Conservation (phyloP, 2,113 vertebrate species). For the Apodemus speciosus region DNA sequence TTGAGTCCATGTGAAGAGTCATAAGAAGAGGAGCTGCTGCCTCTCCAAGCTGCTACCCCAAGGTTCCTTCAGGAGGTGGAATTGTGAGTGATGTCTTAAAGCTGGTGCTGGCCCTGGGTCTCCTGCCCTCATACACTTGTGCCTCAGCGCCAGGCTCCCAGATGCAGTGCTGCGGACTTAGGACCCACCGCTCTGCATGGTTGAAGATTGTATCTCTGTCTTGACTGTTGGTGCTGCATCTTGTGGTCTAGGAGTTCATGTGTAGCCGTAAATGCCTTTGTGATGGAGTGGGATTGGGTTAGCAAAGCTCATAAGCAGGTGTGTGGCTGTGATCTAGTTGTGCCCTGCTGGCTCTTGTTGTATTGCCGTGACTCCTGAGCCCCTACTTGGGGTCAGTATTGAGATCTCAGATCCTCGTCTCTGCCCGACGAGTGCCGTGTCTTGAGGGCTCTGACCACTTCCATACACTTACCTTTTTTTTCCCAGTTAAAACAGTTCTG, state of each 20-base stretch:
- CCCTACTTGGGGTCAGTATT: not conserved
- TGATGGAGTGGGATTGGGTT: not conserved
- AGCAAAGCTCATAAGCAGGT: not conserved
- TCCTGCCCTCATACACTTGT: accelerated
- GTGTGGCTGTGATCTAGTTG: not conserved
- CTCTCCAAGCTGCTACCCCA: not conserved
- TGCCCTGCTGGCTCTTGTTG: not conserved
- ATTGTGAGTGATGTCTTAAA: not conserved
- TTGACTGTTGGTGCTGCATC: not conserved
- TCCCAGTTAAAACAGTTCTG: not conserved
- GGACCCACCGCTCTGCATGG: not conserved
- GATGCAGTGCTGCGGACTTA: not conserved
- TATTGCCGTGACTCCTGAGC: not conserved
- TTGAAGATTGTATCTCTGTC: not conserved
- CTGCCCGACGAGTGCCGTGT: not conserved
- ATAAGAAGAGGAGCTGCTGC: not conserved
- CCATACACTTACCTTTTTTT: not conserved
- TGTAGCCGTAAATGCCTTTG: not conserved
- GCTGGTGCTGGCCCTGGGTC: not conserved
- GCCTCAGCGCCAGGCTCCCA: not conserved
- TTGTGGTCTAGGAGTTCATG: not conserved
- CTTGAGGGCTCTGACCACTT: not conserved
- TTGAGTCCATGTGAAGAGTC: not conserved
- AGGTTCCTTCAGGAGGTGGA: not conserved
- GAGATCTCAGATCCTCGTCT: not conserved